phyloP scores from a whole-genome alignment of 2,888 invertebrate genomes.

The Anthophora plumipes region DNA sequence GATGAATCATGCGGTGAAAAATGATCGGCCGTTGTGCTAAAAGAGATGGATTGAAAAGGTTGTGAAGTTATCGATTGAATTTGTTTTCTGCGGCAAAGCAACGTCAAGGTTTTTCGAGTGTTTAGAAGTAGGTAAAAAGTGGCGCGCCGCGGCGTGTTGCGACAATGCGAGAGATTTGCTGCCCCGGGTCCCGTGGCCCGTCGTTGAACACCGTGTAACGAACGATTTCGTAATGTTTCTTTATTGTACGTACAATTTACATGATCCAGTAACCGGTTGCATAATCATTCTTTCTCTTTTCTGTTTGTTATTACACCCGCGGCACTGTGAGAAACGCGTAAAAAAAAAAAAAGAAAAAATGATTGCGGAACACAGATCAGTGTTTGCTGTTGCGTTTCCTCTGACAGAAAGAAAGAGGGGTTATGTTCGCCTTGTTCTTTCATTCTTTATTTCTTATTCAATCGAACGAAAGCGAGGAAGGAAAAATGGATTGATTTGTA shows the following conservation, averaged over 20 bases:
- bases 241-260: conserved; percentile 41
- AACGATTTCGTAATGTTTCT: conserved; percentile 47
- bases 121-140: conserved; percentile 15
- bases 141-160: neutral
- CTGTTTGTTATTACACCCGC: conserved; percentile 24
- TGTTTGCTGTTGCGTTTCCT: conserved; percentile 14
- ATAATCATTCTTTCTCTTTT: conserved; percentile 35
- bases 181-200: conserved; percentile 10
- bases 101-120: neutral
- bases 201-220: conserved; percentile 35
- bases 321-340: conserved; percentile 43
- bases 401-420: neutral
- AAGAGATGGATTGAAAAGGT: no score
- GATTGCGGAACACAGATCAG: conserved; percentile 42
- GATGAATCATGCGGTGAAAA: no score
- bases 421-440: neutral
- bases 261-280: conserved; percentile 58
- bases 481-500: no score
- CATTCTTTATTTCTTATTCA: neutral
- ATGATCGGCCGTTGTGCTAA: no score
- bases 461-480: neutral
- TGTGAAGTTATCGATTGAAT: conserved; percentile 8
- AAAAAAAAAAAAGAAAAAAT: conserved; percentile 39
- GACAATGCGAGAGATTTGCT: conserved; percentile 27
- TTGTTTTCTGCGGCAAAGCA: neutral